phyloP scores from a whole-genome alignment of 2,888 invertebrate species.

The Byasa hedistus region DNA sequence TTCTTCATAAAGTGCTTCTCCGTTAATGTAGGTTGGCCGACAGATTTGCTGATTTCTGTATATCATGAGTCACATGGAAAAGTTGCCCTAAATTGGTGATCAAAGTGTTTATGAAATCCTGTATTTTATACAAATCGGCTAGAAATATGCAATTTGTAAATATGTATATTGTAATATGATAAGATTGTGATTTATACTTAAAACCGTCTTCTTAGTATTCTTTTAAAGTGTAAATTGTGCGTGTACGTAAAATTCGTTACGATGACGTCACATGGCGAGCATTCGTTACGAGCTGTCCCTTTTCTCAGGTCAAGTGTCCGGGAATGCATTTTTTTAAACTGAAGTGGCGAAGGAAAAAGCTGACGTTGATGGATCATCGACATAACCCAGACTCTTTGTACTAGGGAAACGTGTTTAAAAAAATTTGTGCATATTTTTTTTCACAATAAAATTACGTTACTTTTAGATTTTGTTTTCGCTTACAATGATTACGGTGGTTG shows the following conservation, averaged over 20 bases:
- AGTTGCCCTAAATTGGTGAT: no score
- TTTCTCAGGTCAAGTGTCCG: constrained; percentile 20
- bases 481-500: not conserved
- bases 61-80: no score
- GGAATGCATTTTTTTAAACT: constrained; percentile 37
- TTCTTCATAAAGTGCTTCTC: no score
- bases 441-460: not conserved
- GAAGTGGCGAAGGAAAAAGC: constrained; percentile 41
- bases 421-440: not conserved
- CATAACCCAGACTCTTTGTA: constrained; percentile 33
- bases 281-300: constrained; percentile 13
- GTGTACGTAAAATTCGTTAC: constrained; percentile 36
- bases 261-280: constrained; percentile 39
- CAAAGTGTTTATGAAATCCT: no score
- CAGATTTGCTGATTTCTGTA: no score
- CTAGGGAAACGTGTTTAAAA: constrained; percentile 33
- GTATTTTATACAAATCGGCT: no score
- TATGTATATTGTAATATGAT: not conserved
- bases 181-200: not conserved
- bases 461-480: not conserved
- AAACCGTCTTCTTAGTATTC: constrained; percentile 34
- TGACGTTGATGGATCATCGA: constrained; percentile 63
- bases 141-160: no score
- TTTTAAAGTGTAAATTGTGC: constrained; percentile 41
- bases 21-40: no score